Evolutionary conservation across 1,140 invertebrate species (phyloP), one percentile per base, ranked within the genome.

Genomic region (Drosophila arizonae): DNA sequence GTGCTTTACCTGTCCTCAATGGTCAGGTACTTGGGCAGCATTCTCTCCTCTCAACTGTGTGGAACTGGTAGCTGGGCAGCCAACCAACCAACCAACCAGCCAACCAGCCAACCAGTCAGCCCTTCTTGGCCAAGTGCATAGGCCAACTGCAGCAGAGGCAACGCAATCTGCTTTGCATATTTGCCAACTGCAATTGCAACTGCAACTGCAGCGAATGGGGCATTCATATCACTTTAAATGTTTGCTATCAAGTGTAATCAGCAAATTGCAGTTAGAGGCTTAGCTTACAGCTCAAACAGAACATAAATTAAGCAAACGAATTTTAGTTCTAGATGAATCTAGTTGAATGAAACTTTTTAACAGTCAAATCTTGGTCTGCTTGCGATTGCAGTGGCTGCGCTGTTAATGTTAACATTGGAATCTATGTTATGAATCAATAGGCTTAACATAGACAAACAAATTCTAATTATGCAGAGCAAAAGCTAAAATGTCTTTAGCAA

Each of bases 1-100:
- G 74, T 74, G 70, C 77, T 77, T 76, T 77, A 77, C 63, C 69
- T 69, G 64, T 72, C 70, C 70, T 68, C 69, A 26, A 24, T 36
- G 69, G 36, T 56, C 71, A 69, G 66, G 58, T 69, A 73, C 70
- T 72, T 72, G 67, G 70, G 55, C 70, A 72, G 63, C 70, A 72
- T 72, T 66, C 69, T 66, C 69, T 65, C 41, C 69, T 65, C 41
- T 45, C 43, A 62, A 63, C 33, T 52, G 33, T 52, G 33, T 39
- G 52, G 60, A 71, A 71, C 68, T 71, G 68, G 68, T 71, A 70
- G 56, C 66, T 68, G 65, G 30, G 26, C 66, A 66, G 56, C 64
- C 26, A 51, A 30, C 50, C n/a, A 57, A 36, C 33, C 33, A 36
- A 36, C 28, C 4, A 13, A 10, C 41, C 13, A 13, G 41, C 43